Base-by-base conservation (phyloP, 2,113 vertebrate species). In the Solea senegalensis region DNA sequence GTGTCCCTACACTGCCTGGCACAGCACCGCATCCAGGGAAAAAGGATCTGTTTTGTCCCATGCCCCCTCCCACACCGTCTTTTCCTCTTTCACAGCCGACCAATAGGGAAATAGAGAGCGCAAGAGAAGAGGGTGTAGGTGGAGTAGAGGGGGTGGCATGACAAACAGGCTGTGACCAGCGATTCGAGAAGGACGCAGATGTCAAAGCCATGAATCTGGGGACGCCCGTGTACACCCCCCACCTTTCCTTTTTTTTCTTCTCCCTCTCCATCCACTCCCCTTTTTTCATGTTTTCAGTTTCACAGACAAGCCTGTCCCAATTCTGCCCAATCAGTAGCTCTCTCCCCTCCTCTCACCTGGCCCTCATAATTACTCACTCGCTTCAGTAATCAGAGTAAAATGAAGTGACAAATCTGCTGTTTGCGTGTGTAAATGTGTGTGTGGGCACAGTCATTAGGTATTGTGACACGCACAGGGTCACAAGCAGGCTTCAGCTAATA, bases 181-280 rank as follows among this genome's bases (percentile, higher is more conserved):
- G 92, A 96, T 83, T 96, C 93, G 96, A 95, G 97, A 98, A 98
- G 97, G 97, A 97, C 97, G 92, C 95, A 97, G 96, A 96, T 98
- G 97, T 96, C 95, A 96, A 93, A 96, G 88, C 90, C 54, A 92
- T 95, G 95, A 95, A 95, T 97, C 95, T 93, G 86, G 83, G 87
- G 87, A 88, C 60, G 77, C 69, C 80, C 57, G n/a, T 69, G 50
- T 67, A 60, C 65, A 11, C 59, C 61, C 59, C 55, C 34, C 39
- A 39, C 14, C 45, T 12, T 46, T 48, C 50, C 75, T 44, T 56
- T 68, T 46, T 4, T 5, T 63, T 57, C 68, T 65, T 69, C 65
- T 72, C 59, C 60, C 46, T 69, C 63, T 74, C 71, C 69, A 56
- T 76, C 63, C 49, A 85, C 89, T 88, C 75, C 78, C 91, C 89